Base-by-base conservation (phyloP, 2,888 invertebrate genomes). In the Encarsia formosa region DNA sequence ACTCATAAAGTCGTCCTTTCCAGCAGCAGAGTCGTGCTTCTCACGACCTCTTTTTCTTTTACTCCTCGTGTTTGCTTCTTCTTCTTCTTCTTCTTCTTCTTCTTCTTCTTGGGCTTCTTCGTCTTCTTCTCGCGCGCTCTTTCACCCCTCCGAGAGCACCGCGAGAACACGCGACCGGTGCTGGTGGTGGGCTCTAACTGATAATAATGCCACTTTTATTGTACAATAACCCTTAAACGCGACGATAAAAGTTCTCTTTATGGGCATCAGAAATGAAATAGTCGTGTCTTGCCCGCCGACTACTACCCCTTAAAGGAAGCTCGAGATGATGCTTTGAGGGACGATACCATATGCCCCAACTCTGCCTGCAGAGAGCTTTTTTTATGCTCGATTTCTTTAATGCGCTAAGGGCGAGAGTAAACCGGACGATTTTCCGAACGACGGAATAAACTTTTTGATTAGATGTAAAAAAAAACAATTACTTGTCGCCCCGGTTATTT, bases 191-290 rank as follows among this genome's bases (percentile, higher is more conserved):
- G 32, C 20, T 45, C 65, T 73, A 73, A 73, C 69, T 73, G 73
- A 73, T 73, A 73, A 72, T 73, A 73, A 73, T 69, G 65, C 70
- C 67, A 65, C 67, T 70, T 73, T 73, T 73, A 73, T 73, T 69
- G 69, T 72, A 70, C 73, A 68, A 71, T 73, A 73, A 73, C 70
- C 71, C 69, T 73, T 70, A 70, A 72, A 71, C 67, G 67, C 59
- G 63, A 59, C 68, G 67, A 71, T 73, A 73, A 73, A 73, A 69
- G 65, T 63, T 47, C 66, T 20, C 64, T 65, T 70, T 71, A 70
- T 71, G 63, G 64, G 61, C 70, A 66, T 68, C 66, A 68, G 68
- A 70, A 70, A 72, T 70, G 69, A 71, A 71, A 71, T 66, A 64
- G 62, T 63, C 64, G 59, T 63, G 64, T 64, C 61, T 42, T 31